phyloP scores from a whole-genome alignment of 2,888 invertebrate genomes.

The Pterostichus niger region DNA sequence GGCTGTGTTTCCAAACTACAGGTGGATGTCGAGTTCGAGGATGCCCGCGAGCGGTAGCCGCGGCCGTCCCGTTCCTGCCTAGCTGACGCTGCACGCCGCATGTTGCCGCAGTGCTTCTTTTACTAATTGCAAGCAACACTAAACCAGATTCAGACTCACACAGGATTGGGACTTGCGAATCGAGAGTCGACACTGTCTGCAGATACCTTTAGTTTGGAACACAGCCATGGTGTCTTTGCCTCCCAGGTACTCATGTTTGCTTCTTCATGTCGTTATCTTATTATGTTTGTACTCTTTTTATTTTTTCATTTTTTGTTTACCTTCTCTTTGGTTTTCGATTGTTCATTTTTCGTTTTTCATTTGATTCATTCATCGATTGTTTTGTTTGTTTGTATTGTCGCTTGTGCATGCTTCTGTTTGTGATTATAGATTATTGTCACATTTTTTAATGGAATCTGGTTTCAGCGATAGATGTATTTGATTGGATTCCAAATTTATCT shows the following conservation, averaged over 20 bases:
- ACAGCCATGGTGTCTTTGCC: constrained; percentile 83
- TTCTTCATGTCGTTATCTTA: constrained; percentile 66
- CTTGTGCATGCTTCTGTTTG: constrained; percentile 50
- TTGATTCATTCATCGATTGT: constrained; percentile 46
- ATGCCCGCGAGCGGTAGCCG: constrained; percentile 64
- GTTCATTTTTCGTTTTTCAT: constrained; percentile 45
- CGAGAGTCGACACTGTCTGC: constrained; percentile 60
- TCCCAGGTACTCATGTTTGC: constrained; percentile 78
- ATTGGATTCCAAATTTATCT: constrained; percentile 55
- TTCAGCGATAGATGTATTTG: constrained; percentile 44
- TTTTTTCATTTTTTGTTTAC: constrained; percentile 24
- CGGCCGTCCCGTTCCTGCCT: constrained; percentile 62
- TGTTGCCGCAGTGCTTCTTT: constrained; percentile 63
- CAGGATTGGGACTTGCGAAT: constrained; percentile 40
- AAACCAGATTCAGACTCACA: constrained; percentile 51
- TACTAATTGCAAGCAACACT: constrained; percentile 65
- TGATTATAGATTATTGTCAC: constrained; percentile 53
- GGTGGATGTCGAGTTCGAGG: constrained; percentile 73
- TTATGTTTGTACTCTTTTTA: constrained; percentile 33
- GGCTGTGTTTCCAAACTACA: constrained; percentile 78
- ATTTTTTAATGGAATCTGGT: constrained; percentile 47
- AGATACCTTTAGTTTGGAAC: constrained; percentile 81
- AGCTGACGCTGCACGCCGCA: constrained; percentile 63
- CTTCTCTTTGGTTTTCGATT: constrained; percentile 24
- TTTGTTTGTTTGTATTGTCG: constrained; percentile 49